Base-by-base conservation (phyloP, 2,113 vertebrate species). In the Nothobranchius kuhntae region DNA sequence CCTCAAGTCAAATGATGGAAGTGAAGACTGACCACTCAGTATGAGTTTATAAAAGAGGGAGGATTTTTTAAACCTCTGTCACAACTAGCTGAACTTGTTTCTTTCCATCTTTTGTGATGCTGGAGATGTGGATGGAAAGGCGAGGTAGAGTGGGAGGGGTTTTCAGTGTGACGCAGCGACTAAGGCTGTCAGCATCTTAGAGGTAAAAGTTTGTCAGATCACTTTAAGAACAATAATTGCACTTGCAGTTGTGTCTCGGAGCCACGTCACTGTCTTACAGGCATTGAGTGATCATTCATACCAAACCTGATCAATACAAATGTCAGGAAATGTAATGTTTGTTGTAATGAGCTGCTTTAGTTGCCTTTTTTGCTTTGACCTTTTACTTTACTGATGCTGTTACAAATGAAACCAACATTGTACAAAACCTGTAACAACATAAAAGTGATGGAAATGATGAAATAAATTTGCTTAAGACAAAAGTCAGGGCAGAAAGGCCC, bases 1-100 rank as follows among this genome's bases (percentile, higher is more conserved):
- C 3, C 47, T 58, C 15, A 0, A 51, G 46, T 53, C 50, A 30
- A 38, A 46, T 12, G 21, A 35, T 66, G 13, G 9, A 63, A 59
- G 30, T 74, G 56, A 70, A 11, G 26, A 30, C 17, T 44, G 38
- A 3, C 45, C 59, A 13, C 46, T 52, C 46, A n/a, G 1, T 7
- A 2, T 35, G 13, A 40, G 2, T 65, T 64, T 85, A 8, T 53
- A 64, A 30, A 12, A 64, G 3, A 5, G 1, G 47, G 15, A 0
- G 65, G 46, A 68, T 47, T 50, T 53, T 65, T 68, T 36, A 1
- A 75, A 57, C 45, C 4, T n/a, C 9, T 66, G 17, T 65, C 59
- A 30, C 2, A 77, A 71, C 82, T 73, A 48, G 80, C 14, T 30
- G 13, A 38, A 81, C 82, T 73, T 58, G 86, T 88, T 88, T 48